Conservation (phyloP, 2,113 vertebrate genomes). For the Lucifuga dentata region DNA sequence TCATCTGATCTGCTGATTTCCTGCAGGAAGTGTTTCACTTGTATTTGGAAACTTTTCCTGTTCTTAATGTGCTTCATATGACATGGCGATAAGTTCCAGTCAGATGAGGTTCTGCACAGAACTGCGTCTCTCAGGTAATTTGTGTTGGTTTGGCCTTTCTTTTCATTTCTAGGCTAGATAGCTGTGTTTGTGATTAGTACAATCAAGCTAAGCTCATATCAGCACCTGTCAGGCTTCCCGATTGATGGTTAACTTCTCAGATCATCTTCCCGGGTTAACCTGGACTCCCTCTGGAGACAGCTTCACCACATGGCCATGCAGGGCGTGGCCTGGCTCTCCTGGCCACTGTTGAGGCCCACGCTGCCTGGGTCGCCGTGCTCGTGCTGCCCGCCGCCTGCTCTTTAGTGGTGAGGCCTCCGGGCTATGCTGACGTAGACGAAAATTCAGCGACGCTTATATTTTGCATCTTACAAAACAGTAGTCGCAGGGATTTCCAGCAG, state of each 20-base stretch:
- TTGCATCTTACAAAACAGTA: conserved; percentile 61
- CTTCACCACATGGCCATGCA: conserved; percentile 37
- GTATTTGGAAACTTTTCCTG: no score
- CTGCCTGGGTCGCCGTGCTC: conserved; percentile 26
- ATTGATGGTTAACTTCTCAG: neutral
- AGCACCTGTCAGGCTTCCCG: neutral
- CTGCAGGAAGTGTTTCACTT: no score
- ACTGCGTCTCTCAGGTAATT: no score
- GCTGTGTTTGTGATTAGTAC: no score
- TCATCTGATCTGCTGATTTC: no score
- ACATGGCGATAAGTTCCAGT: no score
- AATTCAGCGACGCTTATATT: conserved; percentile 42
- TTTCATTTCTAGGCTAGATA: no score
- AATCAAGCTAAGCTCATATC: no score
- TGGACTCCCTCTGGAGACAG: conserved; percentile 24
- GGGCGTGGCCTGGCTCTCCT: conserved; percentile 36
- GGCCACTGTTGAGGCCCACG: neutral
- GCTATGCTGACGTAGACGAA: conserved; percentile 40
- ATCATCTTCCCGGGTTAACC: conserved; percentile 13
- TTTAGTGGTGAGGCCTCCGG: conserved; percentile 48
- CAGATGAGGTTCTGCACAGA: no score
- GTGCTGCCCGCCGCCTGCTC: conserved; percentile 33
- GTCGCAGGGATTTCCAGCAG: conserved; percentile 38
- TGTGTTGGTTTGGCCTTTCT: no score
- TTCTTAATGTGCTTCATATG: no score